Conservation (phyloP, 1,140 invertebrate genomes). For the Lepidostoma basale region DNA sequence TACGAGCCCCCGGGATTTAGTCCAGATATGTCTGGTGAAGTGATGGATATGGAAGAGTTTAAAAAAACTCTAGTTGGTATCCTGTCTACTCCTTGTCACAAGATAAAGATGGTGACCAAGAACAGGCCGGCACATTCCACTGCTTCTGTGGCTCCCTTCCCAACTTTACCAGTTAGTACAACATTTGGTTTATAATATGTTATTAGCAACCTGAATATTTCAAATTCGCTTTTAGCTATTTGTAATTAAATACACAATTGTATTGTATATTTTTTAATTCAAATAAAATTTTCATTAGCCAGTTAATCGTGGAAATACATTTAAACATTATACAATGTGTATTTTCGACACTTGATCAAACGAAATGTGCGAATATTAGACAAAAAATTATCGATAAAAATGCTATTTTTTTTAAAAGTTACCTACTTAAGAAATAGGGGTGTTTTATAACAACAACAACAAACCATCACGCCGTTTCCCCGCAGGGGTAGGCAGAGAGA, state of each 20-base stretch:
- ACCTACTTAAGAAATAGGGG: too few species aligned
- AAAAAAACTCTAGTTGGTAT: not conserved
- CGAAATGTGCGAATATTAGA: too few species aligned
- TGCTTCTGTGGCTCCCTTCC: not conserved
- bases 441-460: too few species aligned
- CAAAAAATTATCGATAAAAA: too few species aligned
- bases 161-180: not conserved
- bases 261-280: not conserved
- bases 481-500: too few species aligned
- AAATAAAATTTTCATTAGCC: not conserved
- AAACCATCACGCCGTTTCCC: too few species aligned
- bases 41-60: not conserved
- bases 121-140: not conserved
- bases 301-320: too few species aligned
- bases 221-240: not conserved
- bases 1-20: constrained; percentile 19
- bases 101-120: not conserved
- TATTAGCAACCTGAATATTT: not conserved
- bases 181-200: constrained; percentile 1
- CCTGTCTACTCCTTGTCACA: constrained; percentile 20
- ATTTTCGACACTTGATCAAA: too few species aligned
- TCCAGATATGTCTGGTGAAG: not conserved
- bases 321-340: too few species aligned
- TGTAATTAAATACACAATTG: not conserved
- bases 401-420: too few species aligned